Percentiles rank a stretch among this genome's conserved stretches.
These are phyloP conservation scores for Drosophila borborema DNA, from an alignment of 2,888 invertebrate genomes.

Conservation along the genomic window DNA sequence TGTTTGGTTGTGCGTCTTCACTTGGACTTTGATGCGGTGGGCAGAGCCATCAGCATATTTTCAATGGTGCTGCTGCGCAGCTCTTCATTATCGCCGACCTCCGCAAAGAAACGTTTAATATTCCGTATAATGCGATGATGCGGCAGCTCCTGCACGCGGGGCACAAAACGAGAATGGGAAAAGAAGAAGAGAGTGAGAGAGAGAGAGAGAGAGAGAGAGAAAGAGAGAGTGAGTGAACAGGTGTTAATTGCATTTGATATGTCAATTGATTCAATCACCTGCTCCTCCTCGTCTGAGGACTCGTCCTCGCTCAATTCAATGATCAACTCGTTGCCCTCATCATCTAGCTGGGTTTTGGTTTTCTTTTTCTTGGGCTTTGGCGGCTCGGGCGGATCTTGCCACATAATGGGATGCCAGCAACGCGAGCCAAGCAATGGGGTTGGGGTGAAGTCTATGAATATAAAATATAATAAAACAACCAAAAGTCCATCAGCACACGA, in stretches of 20 bases:
- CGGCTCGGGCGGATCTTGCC: constrained; percentile 86
- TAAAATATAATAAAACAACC: constrained; percentile 30
- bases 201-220: constrained; percentile 9
- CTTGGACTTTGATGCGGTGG: constrained; percentile 78
- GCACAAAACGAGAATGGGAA: not conserved
- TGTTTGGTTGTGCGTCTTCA: constrained; percentile 37
- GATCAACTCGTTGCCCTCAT: constrained; percentile 84
- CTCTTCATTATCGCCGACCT: constrained; percentile 84
- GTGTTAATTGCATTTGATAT: constrained; percentile 40
- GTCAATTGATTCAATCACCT: constrained; percentile 70
- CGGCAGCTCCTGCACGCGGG: constrained; percentile 86
- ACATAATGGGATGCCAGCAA: constrained; percentile 89
- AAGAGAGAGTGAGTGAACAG: constrained; percentile 8
- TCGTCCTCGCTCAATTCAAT: constrained; percentile 84
- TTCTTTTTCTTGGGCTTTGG: constrained; percentile 85
- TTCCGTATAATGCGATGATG: constrained; percentile 88
- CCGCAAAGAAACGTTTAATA: constrained; percentile 85
- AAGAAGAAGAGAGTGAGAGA: not conserved
- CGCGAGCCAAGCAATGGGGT: constrained; percentile 87
- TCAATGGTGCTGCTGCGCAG: constrained; percentile 83
- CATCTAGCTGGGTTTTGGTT: constrained; percentile 84
- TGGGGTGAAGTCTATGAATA: constrained; percentile 86
- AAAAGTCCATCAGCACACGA: constrained; percentile 18
- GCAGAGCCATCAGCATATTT: constrained; percentile 84
- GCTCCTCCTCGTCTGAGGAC: constrained; percentile 83